These are phyloP conservation scores for Eolophus roseicapilla DNA, from an alignment of 2,113 vertebrate species.

Conservation along the genomic window DNA sequence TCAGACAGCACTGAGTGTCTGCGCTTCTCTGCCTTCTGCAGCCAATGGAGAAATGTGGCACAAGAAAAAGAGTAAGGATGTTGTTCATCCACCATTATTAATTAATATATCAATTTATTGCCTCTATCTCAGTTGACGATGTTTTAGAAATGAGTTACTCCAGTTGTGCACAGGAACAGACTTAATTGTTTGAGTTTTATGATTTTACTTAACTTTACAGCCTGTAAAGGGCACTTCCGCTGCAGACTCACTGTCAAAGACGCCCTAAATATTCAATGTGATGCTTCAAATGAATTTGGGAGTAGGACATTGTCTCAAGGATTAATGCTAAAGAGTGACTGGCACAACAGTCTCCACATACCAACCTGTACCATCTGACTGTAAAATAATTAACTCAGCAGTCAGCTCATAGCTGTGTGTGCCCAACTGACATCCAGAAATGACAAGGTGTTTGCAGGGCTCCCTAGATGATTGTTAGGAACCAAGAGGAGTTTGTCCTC, in stretches of 20 bases:
- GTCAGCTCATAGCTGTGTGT: rapidly evolving
- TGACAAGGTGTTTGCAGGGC: neutral
- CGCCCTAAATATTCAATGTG: neutral
- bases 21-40: neutral
- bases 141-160: neutral
- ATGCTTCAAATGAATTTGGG: neutral
- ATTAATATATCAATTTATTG: neutral
- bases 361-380: neutral
- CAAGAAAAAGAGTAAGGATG: neutral
- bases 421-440: neutral
- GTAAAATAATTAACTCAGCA: conserved; percentile 11
- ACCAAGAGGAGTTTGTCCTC: neutral
- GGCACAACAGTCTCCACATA: neutral
- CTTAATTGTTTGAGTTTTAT: neutral
- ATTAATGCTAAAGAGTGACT: neutral
- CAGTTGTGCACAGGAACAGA: neutral
- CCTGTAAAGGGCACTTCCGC: neutral
- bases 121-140: neutral
- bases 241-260: neutral
- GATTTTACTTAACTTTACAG: neutral
- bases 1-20: rapidly evolving
- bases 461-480: neutral
- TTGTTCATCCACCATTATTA: neutral
- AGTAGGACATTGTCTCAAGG: neutral
- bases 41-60: neutral